Base-by-base conservation (phyloP, 2,888 invertebrate species). In the Apodemia duryi region DNA sequence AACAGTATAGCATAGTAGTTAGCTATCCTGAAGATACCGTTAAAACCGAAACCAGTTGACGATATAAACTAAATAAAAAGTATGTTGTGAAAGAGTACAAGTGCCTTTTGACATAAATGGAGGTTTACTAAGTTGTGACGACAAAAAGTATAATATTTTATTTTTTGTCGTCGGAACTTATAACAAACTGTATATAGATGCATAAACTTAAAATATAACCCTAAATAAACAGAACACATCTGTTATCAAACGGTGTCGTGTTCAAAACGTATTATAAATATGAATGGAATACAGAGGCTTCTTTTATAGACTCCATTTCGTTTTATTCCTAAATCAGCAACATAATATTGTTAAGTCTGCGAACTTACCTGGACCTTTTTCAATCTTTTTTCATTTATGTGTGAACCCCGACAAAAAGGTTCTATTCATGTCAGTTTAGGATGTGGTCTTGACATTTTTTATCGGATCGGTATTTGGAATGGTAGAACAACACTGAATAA, bases 321-420 rank as follows among this genome's bases (percentile, higher is more conserved):
- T 65, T 64, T 65, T 46, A 63, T 57, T 67, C 63, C 63, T 57
- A 65, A 62, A 62, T 65, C 63, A 65, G 63, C 51, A 49, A 60
- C 43, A 49, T 64, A 65, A 64, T 67, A 64, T 28, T 66, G 64
- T 64, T 64, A 66, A 63, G 57, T 51, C 63, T 57, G 63, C 65
- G 62, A 67, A 61, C 49, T 51, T 61, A 61, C 51, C 65, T 63
- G 67, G 51, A 63, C 62, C 65, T 64, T 52, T 64, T 64, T 64
- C 66, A 64, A 64, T 66, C 62, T 66, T 54, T 54, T 66, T 64
- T 66, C 64, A 61, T 64, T 66, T 66, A 61, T 63, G 38, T 66
- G 43, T 65, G 43, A 63, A 49, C 52, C 52, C 54, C 62, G 54
- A 54, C 62, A 61, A 62, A 61, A 29, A 9, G 63, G 38, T 57